These are phyloP conservation scores for Drosophila kambysellisi DNA, from an alignment of 2,888 invertebrate species.

Conservation along the genomic window DNA sequence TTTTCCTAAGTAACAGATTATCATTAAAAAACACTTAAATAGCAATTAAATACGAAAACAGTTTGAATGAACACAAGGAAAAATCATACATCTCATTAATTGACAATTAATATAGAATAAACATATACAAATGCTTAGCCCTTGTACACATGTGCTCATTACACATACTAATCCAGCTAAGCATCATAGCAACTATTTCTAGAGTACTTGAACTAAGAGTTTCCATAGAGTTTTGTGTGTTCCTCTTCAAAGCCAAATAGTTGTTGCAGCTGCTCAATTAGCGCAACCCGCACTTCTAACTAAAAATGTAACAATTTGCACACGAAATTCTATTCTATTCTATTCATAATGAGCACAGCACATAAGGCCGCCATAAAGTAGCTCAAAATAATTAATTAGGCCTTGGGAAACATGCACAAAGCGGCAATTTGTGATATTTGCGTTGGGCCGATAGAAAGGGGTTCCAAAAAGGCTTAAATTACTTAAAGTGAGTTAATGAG, in stretches of 20 bases:
- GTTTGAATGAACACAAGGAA: background rate
- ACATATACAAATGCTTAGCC: too few relatives aligned
- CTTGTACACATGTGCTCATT: background rate
- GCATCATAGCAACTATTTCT: background rate
- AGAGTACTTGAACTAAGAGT: background rate
- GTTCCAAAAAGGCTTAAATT: constrained; percentile 4
- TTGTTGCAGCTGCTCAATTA: constrained; percentile 38
- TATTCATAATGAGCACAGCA: constrained; percentile 45
- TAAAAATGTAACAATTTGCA: constrained; percentile 20
- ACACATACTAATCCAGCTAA: background rate
- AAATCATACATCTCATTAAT: background rate
- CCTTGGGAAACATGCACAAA: constrained; percentile 29
- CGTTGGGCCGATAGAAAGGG: background rate
- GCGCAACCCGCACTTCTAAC: constrained; percentile 37
- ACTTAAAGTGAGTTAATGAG: constrained; percentile 45
- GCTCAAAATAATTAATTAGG: constrained; percentile 43
- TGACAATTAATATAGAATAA: background rate
- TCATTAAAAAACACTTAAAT: background rate
- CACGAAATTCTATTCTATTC: constrained; percentile 39
- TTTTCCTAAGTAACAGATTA: background rate
- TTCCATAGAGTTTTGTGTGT: constrained; percentile 9
- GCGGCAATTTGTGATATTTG: constrained; percentile 33
- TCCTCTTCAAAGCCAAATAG: constrained; percentile 4
- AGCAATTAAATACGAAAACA: background rate
- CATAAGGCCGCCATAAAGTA: constrained; percentile 25